phyloP scores from a whole-genome alignment of 2,113 vertebrate genomes.

The Corythaixoides concolor region DNA sequence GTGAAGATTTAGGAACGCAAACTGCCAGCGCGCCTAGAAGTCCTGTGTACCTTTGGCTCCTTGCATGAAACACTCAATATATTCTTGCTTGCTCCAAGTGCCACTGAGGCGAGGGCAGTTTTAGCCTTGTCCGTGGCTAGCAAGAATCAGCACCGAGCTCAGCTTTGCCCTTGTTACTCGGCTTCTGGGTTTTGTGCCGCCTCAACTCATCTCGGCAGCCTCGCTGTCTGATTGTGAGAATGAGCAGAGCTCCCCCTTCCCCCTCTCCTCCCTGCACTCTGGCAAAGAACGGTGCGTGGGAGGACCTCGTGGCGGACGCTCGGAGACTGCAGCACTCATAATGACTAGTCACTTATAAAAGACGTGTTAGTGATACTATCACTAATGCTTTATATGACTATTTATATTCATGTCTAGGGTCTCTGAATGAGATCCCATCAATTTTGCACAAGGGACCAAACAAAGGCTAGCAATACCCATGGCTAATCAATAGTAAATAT shows the following conservation, averaged over 20 bases:
- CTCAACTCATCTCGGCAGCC: not conserved
- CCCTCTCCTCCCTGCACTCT: not conserved
- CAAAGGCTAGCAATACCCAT: not conserved
- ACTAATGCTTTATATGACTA: not conserved
- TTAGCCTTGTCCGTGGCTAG: accelerated
- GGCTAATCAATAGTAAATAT: not conserved
- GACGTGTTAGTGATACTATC: not conserved
- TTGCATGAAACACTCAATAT: not conserved
- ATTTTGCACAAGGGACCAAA: not conserved
- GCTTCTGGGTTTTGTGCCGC: not conserved
- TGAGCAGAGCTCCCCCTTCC: conserved; percentile 35
- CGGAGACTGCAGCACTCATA: not conserved
- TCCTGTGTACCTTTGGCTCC: not conserved
- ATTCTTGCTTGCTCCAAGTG: not conserved
- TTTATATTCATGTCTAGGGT: not conserved
- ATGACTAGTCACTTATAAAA: not conserved
- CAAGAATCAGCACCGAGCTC: not conserved
- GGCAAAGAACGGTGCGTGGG: not conserved
- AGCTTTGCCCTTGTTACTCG: not conserved
- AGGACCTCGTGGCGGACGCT: conserved; percentile 16
- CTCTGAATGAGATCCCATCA: not conserved
- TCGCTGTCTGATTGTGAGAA: not conserved
- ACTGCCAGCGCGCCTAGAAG: not conserved
- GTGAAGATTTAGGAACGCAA: not conserved
- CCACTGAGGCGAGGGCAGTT: accelerated